Evolutionary conservation across 2,888 invertebrate species (phyloP), one percentile per base, ranked within the genome.

Genomic region (Drosophila maculinotata): DNA sequence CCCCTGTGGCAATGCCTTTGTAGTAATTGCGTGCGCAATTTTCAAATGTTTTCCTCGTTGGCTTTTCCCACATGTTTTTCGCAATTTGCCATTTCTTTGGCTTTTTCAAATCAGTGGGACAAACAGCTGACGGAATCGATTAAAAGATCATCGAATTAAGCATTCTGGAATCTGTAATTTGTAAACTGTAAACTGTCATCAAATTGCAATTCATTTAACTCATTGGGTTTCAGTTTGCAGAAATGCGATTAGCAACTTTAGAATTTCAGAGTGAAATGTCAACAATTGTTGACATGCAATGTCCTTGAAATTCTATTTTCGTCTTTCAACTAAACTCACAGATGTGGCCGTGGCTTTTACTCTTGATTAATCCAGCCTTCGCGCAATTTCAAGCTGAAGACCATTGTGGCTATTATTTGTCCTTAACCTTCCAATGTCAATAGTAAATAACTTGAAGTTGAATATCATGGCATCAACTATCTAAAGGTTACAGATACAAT

Each of bases 1-100:
- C 1, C 3, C 3, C n/a, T 15, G 15, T 20, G 28, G 20, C 20
- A 1, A 25, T 26, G 26, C 28, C 10, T 63, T 74, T 76, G 70
- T 20, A 60, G 56, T 72, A 76, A 76, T 76, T 77, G 77, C 59
- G 65, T 59, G 53, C 58, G 53, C 58, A 49, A 57, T 66, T 69
- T 47, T 31, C 30, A 68, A 60, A 25, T 28, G 54, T 23, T 72
- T 47, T 67, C n/a, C 44, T 52, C 51, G 17, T 26, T 35, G 52
- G 42, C n/a, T 26, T 39, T 44, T n/a, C 20, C 35, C 56, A 41
- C 53, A 57, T 48, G 30, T 26, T 49, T 31, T 7, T 9, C 25
- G 25, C 30, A 26, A 53, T 28, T 54, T 31, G 14, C 44, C 36
- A 33, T 30, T 39, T 48, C 31, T 3, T 12, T n/a, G 12, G 56